These are phyloP conservation scores for Macroramphosus scolopax DNA, from an alignment of 2,797 vertebrate species.

Conservation along the genomic window DNA sequence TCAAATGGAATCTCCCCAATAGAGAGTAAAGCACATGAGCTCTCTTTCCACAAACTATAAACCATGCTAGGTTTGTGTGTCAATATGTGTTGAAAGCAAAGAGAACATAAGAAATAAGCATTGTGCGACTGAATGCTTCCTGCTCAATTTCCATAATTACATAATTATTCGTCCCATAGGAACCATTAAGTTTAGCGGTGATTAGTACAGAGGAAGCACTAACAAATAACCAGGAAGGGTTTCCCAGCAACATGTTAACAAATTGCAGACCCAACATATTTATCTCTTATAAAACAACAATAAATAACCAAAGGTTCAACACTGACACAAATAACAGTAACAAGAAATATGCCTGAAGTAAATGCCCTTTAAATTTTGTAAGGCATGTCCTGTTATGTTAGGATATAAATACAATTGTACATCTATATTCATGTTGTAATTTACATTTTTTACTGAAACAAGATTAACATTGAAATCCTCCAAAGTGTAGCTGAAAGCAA, in stretches of 20 bases:
- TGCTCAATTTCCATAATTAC: conserved; percentile 32
- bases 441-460: neutral
- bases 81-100: neutral
- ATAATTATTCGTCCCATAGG: conserved; percentile 25
- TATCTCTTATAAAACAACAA: neutral
- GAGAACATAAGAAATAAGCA: neutral
- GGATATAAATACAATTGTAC: neutral
- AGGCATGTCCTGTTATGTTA: neutral
- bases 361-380: neutral
- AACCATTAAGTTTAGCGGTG: conserved; percentile 3
- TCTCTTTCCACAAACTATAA: too few relatives aligned
- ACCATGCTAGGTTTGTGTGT: too few relatives aligned
- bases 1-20: too few relatives aligned
- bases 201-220: neutral
- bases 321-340: neutral
- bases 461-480: neutral
- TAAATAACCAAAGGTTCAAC: neutral
- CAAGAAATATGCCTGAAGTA: neutral
- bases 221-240: too few relatives aligned
- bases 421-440: neutral
- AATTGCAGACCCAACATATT: neutral
- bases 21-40: too few relatives aligned
- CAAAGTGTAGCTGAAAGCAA: neutral
- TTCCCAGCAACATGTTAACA: conserved; percentile 6
- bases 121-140: conserved; percentile 29